Percentiles rank a stretch among this genome's conserved stretches.
phyloP scores from a whole-genome alignment of 1,140 invertebrate genomes.

The Mycetomoellerius zeteki region DNA sequence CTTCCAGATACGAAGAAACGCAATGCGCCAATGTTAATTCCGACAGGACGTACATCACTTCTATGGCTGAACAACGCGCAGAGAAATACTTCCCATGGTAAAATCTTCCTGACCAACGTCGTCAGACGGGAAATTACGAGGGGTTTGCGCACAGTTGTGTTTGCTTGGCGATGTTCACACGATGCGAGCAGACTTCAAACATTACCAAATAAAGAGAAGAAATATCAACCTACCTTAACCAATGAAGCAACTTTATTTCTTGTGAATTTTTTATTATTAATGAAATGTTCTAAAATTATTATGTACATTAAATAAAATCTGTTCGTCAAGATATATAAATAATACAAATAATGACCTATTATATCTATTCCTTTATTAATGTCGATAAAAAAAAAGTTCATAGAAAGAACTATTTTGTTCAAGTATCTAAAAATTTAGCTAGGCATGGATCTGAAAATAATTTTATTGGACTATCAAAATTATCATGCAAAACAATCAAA shows the following conservation, averaged over 20 bases:
- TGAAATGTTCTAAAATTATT: not conserved
- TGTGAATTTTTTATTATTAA: not conserved
- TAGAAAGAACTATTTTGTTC: no score
- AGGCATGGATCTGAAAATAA: no score
- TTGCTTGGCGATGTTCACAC: constrained; percentile 42
- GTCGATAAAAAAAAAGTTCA: not conserved
- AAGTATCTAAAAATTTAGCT: no score
- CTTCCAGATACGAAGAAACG: constrained; percentile 51
- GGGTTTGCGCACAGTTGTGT: not conserved
- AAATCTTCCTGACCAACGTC: constrained; percentile 35
- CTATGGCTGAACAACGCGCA: not conserved
- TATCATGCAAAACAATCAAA: no score
- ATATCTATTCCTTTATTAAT: constrained; percentile 1
- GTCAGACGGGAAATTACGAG: constrained; percentile 48
- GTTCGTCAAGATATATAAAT: not conserved
- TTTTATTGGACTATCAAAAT: no score
- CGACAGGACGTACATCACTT: constrained; percentile 45
- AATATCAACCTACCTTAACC: not conserved
- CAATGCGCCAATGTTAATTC: constrained; percentile 58
- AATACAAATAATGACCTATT: not conserved
- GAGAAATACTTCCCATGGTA: constrained; percentile 43
- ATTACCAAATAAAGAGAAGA: not conserved
- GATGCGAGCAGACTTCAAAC: constrained; percentile 2
- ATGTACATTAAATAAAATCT: not conserved
- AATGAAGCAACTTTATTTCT: not conserved